Conservation (phyloP, 37 sponge, comb jelly and placozoan species). For the Halichondria panicea region DNA sequence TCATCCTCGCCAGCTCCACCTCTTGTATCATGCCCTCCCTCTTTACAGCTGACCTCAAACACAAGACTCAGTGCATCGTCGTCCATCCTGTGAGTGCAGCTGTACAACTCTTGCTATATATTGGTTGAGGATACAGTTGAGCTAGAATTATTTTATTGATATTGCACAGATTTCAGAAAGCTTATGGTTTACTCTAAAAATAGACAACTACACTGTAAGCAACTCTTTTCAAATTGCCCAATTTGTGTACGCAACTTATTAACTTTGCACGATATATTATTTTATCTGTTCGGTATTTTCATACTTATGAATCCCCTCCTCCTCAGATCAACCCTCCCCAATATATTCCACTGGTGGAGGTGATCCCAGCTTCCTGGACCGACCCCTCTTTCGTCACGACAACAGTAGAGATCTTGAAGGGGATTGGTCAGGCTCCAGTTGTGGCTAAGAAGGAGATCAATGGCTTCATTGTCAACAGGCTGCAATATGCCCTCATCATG, state of each 20-base stretch:
- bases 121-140: background rate
- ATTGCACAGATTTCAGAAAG: too few species aligned
- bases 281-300: too few species aligned
- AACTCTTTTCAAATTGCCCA: conserved; percentile 1
- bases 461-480: conserved; percentile 91
- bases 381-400: conserved; percentile 17
- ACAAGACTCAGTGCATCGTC: conserved; percentile 86
- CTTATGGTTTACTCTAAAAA: too few species aligned
- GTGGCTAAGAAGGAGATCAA: conserved; percentile 86
- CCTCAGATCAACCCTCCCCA: conserved; percentile 84
- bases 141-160: too few species aligned
- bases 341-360: conserved; percentile 85
- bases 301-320: too few species aligned
- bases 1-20: conserved; percentile 84
- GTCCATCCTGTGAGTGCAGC: conserved; percentile 77
- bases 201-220: too few species aligned
- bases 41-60: conserved; percentile 78
- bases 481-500: conserved; percentile 97
- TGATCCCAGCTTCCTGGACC: conserved; percentile 88
- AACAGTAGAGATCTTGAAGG: conserved; percentile 65
- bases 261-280: too few species aligned
- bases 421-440: conserved; percentile 85
- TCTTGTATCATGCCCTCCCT: conserved; percentile 89
- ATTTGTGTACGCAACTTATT: too few species aligned
- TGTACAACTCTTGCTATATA: background rate